Percentiles rank a stretch among this genome's conserved stretches.
These are phyloP conservation scores for Ichneumoninae sp. DNA, from an alignment of 2,888 invertebrate genomes.

Conservation along the genomic window DNA sequence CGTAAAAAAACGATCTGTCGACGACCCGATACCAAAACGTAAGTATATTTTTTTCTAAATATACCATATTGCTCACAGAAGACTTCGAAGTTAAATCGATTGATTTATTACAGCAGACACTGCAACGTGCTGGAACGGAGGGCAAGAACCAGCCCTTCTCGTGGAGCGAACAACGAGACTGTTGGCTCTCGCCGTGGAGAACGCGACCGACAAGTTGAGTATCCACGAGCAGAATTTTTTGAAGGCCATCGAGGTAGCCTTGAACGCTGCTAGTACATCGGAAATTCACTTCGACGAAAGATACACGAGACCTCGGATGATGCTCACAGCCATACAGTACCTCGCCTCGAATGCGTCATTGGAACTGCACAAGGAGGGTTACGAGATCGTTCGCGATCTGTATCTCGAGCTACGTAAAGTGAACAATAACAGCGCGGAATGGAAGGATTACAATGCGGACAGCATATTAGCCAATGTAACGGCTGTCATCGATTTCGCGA, in stretches of 20 bases:
- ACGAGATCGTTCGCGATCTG: not conserved
- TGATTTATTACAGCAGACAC: constrained; percentile 3
- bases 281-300: not conserved
- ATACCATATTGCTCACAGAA: not conserved
- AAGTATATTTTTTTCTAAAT: not conserved
- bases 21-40: not conserved
- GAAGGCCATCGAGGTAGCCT: not conserved
- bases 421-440: not conserved
- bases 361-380: not conserved
- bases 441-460: not conserved
- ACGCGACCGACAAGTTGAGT: not conserved
- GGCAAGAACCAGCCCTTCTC: not conserved
- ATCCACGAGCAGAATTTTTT: not conserved
- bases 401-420: not conserved
- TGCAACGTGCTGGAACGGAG: not conserved
- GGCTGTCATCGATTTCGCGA: not conserved
- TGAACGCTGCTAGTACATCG: not conserved
- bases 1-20: not conserved
- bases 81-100: not conserved
- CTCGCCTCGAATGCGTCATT: not conserved
- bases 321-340: not conserved
- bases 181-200: not conserved
- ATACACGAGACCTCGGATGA: not conserved
- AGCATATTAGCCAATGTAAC: not conserved
- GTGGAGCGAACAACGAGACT: constrained; percentile 27